These are phyloP conservation scores for Halictus quadricinctus DNA, from an alignment of 2,888 invertebrate species.

Conservation along the genomic window DNA sequence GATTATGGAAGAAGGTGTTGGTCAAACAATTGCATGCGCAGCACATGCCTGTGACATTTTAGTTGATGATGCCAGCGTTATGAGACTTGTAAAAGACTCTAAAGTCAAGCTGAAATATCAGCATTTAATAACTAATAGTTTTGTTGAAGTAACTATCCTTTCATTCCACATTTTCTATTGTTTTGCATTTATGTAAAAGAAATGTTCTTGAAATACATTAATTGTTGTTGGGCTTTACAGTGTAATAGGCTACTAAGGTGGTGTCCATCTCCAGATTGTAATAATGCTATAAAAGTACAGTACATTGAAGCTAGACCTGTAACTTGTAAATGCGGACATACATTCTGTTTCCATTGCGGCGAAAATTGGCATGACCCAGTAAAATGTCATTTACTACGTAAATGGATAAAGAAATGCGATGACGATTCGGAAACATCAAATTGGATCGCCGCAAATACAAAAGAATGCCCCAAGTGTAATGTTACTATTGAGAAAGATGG, in stretches of 20 bases:
- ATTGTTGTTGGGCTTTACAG: constrained; percentile 82
- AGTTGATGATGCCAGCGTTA: constrained; percentile 98
- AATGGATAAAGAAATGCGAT: constrained; percentile 99
- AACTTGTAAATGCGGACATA: constrained; percentile 95
- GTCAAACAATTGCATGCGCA: constrained; percentile 98
- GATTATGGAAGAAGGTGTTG: constrained; percentile 98
- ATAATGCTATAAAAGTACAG: constrained; percentile 95
- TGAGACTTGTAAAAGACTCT: constrained; percentile 93
- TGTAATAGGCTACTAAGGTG: constrained; percentile 97
- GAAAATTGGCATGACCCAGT: constrained; percentile 99
- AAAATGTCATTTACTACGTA: constrained; percentile 94
- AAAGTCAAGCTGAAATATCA: constrained; percentile 97
- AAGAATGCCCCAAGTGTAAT: constrained; percentile 99
- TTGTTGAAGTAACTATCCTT: constrained; percentile 91
- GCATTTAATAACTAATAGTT: constrained; percentile 98
- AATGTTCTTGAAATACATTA: not conserved
- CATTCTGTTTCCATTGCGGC: constrained; percentile 98
- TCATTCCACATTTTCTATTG: not conserved
- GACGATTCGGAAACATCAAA: constrained; percentile 99
- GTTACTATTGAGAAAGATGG: constrained; percentile 98
- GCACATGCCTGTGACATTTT: constrained; percentile 98
- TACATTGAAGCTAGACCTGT: constrained; percentile 96
- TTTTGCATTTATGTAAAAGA: not conserved
- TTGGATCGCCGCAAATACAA: constrained; percentile 99
- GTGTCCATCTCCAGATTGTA: constrained; percentile 99